Conservation (phyloP, 1,140 invertebrate genomes). For the Lordiphosa clarofinis region DNA sequence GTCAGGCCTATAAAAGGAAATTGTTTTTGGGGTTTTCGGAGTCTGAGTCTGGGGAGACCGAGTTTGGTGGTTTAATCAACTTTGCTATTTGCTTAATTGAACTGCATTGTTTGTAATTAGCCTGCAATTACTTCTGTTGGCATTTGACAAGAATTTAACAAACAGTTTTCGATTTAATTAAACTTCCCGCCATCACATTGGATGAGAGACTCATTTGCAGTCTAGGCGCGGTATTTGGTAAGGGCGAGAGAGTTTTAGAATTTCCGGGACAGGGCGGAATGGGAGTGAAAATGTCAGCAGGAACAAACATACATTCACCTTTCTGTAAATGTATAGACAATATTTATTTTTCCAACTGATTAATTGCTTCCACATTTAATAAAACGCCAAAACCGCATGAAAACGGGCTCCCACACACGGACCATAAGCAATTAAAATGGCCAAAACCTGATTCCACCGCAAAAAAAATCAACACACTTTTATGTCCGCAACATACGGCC, state of each 20-base stretch:
- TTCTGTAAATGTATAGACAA: too few species aligned
- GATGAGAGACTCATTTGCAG: too few species aligned
- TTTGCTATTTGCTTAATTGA: slow-evolving; percentile 40
- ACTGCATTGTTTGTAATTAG: slow-evolving; percentile 29
- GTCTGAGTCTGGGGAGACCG: slow-evolving; percentile 7
- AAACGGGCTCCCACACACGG: not conserved
- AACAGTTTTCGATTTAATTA: slow-evolving; percentile 10
- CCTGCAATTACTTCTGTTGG: slow-evolving; percentile 37
- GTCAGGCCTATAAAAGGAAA: slow-evolving; percentile 39
- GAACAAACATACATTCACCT: too few species aligned
- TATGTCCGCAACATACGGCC: slow-evolving; percentile 21
- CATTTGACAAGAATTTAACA: slow-evolving; percentile 33
- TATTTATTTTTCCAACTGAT: slow-evolving; percentile 11
- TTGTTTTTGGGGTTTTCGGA: slow-evolving; percentile 16
- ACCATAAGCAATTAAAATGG: slow-evolving; percentile 35
- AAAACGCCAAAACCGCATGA: slow-evolving; percentile 15
- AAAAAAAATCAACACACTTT: slow-evolving; percentile 47
- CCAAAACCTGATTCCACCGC: slow-evolving; percentile 42
- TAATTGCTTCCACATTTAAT: slow-evolving; percentile 15
- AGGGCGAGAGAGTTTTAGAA: too few species aligned
- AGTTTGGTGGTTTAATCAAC: slow-evolving; percentile 30
- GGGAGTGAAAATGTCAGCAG: too few species aligned
- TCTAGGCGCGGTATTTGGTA: too few species aligned
- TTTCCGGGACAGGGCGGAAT: too few species aligned
- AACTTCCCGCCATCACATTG: slow-evolving; percentile 4